Evolutionary conservation across 2,888 invertebrate genomes (phyloP), one percentile per base, ranked within the genome.

Genomic region (Timandra comae): DNA sequence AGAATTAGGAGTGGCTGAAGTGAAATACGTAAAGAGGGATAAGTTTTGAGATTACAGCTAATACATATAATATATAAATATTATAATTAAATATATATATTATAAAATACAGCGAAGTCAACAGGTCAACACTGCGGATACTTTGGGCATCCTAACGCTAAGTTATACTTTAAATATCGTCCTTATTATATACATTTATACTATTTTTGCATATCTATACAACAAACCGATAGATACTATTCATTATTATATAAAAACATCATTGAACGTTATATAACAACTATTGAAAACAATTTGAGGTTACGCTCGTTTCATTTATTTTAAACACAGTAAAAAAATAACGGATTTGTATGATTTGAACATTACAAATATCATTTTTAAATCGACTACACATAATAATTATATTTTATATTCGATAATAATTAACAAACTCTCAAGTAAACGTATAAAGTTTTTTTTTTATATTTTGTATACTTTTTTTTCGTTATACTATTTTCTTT

Each of bases 71-170:
- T 49, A 46, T 47, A 46, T 54, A 52, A 52, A 16, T 16, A 16
- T 5, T 16, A 16, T 16, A 16, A 5, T 5, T 16, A 63, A 58
- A 64, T 52, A 60, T 61, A n/a, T n/a, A 57, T 16, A 16, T 5
- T 58, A 58, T 63, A n/a, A n/a, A n/a, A 65, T 62, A 63, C 65
- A 72, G 56, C 63, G 68, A 67, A 71, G 68, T 73, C 78, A 67
- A 70, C 77, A 78, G 78, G 74, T 79, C 79, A 71, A 69, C 80
- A 79, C 78, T 58, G 60, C 79, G 71, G 77, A 81, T 75, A 74
- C 74, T 68, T 78, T 80, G 84, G 84, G 84, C 84, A 84, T 84
- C 82, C 84, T 75, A 60, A 79, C 80, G 84, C 76, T 82, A 84
- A 82, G 84, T 80, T 71, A 55, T 62, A 64, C 36, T 39, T 39